These are phyloP conservation scores for Chiroxiphia lanceolata DNA, from an alignment of 2,797 vertebrate species.

Conservation along the genomic window DNA sequence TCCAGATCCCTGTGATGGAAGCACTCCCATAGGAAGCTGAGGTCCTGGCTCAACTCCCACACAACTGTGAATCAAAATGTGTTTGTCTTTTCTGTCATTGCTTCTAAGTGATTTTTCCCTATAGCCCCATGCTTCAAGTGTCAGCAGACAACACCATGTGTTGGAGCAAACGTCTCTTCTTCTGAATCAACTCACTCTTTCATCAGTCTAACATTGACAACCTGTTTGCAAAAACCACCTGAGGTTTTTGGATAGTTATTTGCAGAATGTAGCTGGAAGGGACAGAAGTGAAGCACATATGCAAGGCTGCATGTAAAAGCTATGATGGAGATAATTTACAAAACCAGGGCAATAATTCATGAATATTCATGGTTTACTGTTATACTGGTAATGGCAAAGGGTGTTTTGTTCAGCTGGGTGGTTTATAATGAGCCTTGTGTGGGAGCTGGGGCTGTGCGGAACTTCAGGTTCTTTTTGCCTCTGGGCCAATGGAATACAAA, in stretches of 20 bases:
- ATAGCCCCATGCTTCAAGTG: not conserved
- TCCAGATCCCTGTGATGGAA: not conserved
- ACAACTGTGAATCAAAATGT: not conserved
- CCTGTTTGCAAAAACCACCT: not conserved
- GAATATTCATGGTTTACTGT: not conserved
- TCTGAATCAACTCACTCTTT: not conserved
- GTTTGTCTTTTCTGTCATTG: not conserved
- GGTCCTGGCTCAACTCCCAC: not conserved
- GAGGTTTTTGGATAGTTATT: not conserved
- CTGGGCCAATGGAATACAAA: not conserved
- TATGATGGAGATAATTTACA: not conserved
- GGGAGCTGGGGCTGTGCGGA: not conserved
- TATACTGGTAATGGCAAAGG: not conserved
- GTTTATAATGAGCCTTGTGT: not conserved
- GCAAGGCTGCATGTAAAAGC: not conserved
- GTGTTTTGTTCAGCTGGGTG: not conserved
- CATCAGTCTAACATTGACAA: not conserved
- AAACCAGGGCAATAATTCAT: not conserved
- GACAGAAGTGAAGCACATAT: not conserved
- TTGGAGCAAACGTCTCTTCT: not conserved
- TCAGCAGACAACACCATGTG: rapidly evolving
- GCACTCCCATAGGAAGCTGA: rapidly evolving
- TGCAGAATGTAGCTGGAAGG: not conserved
- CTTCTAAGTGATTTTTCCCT: not conserved
- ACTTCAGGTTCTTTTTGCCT: not conserved